Evolutionary conservation across 2,888 invertebrate genomes (phyloP).

Genomic region (Drosophila leonis): DNA sequence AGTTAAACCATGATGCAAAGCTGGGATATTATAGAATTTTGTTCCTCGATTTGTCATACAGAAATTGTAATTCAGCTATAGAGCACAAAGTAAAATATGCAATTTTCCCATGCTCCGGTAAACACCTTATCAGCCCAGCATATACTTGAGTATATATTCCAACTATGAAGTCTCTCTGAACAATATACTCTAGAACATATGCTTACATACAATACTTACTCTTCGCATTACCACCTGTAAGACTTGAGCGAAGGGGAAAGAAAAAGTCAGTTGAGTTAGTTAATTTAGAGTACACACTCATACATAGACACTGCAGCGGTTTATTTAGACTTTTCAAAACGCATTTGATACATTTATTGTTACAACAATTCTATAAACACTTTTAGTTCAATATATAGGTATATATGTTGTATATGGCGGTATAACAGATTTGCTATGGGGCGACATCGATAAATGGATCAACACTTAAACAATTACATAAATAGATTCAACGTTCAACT

Average conservation of each 20-base stretch:
- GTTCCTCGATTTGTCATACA: too few relatives aligned
- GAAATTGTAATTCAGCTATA: too few relatives aligned
- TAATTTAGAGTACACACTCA: conserved; percentile 33
- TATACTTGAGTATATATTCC: too few relatives aligned
- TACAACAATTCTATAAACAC: conserved; percentile 47
- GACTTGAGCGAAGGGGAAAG: neutral
- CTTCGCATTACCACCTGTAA: too few relatives aligned
- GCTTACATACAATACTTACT: neutral
- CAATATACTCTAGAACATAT: too few relatives aligned
- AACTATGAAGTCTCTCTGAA: too few relatives aligned
- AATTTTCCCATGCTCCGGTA: too few relatives aligned
- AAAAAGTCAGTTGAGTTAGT: neutral
- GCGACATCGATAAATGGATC: conserved; percentile 31
- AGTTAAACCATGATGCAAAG: too few relatives aligned
- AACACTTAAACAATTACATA: conserved; percentile 46
- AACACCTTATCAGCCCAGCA: too few relatives aligned
- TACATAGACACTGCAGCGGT: conserved; percentile 47
- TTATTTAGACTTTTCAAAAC: conserved; percentile 45
- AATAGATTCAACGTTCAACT: conserved; percentile 10
- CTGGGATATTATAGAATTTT: too few relatives aligned
- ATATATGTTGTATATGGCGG: conserved; percentile 13
- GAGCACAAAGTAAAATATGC: too few relatives aligned
- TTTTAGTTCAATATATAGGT: conserved; percentile 5
- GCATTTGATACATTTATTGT: conserved; percentile 39
- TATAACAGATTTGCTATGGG: conserved; percentile 23